These are phyloP conservation scores for Silurus meridionalis DNA, from an alignment of 2,113 vertebrate genomes.

Conservation along the genomic window DNA sequence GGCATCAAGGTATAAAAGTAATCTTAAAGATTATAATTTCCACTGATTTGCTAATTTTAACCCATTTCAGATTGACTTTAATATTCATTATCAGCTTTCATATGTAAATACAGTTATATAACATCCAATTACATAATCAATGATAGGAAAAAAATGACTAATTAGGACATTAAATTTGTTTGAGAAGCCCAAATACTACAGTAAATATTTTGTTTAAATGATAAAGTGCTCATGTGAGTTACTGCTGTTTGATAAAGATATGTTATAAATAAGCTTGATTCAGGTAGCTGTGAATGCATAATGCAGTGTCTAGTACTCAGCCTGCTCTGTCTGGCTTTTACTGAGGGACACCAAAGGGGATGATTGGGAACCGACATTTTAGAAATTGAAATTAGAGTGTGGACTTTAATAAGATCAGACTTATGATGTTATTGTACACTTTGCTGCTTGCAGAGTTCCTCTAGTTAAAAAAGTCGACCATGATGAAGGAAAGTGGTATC, in stretches of 20 bases:
- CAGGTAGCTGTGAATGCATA: background rate
- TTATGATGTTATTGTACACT: background rate
- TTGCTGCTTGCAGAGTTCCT: constrained; percentile 27
- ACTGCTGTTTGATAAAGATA: background rate
- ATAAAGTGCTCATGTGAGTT: background rate
- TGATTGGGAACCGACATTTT: background rate
- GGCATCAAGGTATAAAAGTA: background rate
- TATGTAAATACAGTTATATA: background rate
- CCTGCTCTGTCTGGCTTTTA: constrained; percentile 3
- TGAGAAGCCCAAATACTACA: background rate
- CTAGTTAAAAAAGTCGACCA: constrained; percentile 17
- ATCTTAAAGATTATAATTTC: constrained; percentile 31
- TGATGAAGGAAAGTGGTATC: constrained; percentile 19
- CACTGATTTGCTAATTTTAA: background rate
- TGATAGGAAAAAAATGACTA: background rate
- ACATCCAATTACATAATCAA: background rate
- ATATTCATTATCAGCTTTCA: constrained; percentile 4
- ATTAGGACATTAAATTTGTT: constrained; percentile 10
- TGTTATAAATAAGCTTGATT: constrained; percentile 1
- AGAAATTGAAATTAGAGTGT: background rate
- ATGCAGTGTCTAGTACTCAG: constrained; percentile 1
- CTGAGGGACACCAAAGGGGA: background rate
- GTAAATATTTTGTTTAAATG: background rate
- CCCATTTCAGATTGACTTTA: background rate
- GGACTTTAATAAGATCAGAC: background rate